phyloP scores from a whole-genome alignment of 2,888 invertebrate genomes.

The Hydroisotoma schaefferi region DNA sequence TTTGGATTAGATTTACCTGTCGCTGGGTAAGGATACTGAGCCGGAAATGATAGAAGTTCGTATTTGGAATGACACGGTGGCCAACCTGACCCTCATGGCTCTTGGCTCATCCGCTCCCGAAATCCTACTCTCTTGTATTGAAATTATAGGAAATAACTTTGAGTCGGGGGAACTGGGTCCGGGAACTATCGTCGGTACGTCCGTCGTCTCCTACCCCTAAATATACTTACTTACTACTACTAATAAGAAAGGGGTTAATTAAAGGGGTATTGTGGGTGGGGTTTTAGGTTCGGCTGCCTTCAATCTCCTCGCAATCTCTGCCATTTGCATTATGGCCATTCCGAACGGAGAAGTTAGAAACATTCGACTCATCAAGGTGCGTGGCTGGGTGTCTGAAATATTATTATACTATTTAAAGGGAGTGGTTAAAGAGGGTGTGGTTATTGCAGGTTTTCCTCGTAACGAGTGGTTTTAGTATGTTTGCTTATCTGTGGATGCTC shows the following conservation, averaged over 20 bases:
- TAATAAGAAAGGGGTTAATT: neutral
- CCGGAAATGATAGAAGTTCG: constrained; percentile 56
- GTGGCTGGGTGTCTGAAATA: neutral
- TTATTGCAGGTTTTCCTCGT: constrained; percentile 53
- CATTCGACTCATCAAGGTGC: constrained; percentile 55
- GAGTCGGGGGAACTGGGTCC: constrained; percentile 57
- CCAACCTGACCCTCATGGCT: constrained; percentile 60
- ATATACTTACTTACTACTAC: constrained; percentile 49
- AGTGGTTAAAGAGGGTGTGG: neutral
- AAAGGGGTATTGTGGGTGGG: neutral
- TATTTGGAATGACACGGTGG: constrained; percentile 59
- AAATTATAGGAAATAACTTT: constrained; percentile 54
- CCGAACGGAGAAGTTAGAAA: constrained; percentile 53
- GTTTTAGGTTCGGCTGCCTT: constrained; percentile 60
- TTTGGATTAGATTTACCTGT: constrained; percentile 47
- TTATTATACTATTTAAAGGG: neutral
- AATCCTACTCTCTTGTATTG: constrained; percentile 58
- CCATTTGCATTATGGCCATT: constrained; percentile 57
- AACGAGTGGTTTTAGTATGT: constrained; percentile 55
- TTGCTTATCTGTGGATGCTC: constrained; percentile 62
- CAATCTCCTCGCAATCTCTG: constrained; percentile 58
- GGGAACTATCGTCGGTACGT: constrained; percentile 59
- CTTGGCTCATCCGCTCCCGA: constrained; percentile 60
- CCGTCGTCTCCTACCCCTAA: constrained; percentile 59
- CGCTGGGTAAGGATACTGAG: constrained; percentile 49